Percentiles rank a stretch among this genome's conserved stretches.
Conservation (phyloP, 2,888 invertebrate species). For the Philhelius pedissequus region DNA sequence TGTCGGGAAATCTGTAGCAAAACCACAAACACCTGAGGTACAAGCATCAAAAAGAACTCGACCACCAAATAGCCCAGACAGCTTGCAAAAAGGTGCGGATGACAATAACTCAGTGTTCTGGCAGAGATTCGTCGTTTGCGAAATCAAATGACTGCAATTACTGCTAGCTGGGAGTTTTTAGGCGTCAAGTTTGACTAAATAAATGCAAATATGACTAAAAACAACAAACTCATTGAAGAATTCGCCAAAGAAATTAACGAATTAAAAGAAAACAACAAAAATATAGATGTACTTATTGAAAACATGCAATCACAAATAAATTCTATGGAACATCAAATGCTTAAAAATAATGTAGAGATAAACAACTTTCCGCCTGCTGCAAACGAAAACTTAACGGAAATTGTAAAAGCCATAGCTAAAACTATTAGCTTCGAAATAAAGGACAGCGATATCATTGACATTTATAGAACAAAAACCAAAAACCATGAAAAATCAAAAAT, state of each 20-base stretch:
- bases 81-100: too few species aligned
- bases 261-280: slow-evolving; percentile 15
- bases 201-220: neutral
- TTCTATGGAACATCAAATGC: neutral
- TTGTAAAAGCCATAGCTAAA: too few species aligned
- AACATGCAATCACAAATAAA: neutral
- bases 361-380: neutral
- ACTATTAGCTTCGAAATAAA: too few species aligned
- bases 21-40: too few species aligned
- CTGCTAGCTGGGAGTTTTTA: neutral
- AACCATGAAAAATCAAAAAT: too few species aligned
- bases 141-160: neutral
- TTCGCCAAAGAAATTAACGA: neutral
- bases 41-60: too few species aligned
- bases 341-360: neutral
- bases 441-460: too few species aligned
- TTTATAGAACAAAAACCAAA: too few species aligned
- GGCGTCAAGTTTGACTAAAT: neutral
- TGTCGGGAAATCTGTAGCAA: too few species aligned
- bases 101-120: neutral
- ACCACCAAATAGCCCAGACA: too few species aligned
- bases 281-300: neutral
- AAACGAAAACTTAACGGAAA: neutral
- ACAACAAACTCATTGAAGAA: neutral
- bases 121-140: neutral